Percentiles rank a stretch among this genome's conserved stretches.
phyloP scores from a whole-genome alignment of 2,797 vertebrate species.

The Merluccius polli region DNA sequence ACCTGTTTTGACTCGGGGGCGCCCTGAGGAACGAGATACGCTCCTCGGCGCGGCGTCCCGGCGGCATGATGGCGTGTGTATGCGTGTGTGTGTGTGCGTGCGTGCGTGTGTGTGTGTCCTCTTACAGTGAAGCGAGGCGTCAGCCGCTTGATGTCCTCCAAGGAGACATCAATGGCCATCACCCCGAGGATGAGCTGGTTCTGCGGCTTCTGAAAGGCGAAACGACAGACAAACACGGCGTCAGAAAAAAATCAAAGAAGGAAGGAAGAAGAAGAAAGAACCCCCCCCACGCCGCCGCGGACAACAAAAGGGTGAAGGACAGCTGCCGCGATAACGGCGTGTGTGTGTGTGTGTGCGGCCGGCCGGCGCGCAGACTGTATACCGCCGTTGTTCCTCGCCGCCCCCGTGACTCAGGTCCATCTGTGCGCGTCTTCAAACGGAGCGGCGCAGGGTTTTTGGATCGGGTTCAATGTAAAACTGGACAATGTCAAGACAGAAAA shows the following conservation, averaged over 20 bases:
- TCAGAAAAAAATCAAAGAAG: not conserved
- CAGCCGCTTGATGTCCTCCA: slow-evolving; percentile 93
- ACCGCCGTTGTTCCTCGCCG: not conserved
- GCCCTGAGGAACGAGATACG: no score
- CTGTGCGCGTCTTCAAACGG: slow-evolving; percentile 45
- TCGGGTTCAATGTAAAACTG: slow-evolving; percentile 54
- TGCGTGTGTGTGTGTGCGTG: not conserved
- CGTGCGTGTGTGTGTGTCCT: not conserved
- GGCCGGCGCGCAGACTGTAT: not conserved
- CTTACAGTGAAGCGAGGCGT: slow-evolving; percentile 94
- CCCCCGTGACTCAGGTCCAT: slow-evolving; percentile 50
- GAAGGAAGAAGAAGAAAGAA: not conserved
- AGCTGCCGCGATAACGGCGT: no score
- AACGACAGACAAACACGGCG: not conserved
- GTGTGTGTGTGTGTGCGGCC: no score
- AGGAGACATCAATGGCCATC: slow-evolving; percentile 94
- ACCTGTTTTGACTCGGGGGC: not conserved
- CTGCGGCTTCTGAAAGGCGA: slow-evolving; percentile 58
- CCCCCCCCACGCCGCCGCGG: no score
- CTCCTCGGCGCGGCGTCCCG: no score
- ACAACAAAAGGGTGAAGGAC: no score
- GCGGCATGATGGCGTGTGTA: no score
- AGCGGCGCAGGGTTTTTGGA: slow-evolving; percentile 17
- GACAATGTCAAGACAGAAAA: slow-evolving; percentile 56
- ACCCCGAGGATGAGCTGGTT: slow-evolving; percentile 96